Base-by-base conservation (phyloP, 2,888 invertebrate species). In the Apeira syringaria region DNA sequence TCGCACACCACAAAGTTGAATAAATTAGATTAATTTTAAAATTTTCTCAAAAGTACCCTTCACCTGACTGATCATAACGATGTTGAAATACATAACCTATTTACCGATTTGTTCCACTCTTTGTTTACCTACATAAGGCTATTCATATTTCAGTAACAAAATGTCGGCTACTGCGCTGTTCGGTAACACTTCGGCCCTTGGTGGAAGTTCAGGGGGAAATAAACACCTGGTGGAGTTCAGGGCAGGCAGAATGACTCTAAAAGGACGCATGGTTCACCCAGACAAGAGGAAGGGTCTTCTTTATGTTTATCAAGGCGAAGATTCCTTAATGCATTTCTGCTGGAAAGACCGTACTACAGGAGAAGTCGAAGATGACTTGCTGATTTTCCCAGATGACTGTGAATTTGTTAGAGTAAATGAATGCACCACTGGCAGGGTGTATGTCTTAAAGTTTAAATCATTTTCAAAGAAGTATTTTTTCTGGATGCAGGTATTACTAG, bases 371-470 rank as follows among this genome's bases (percentile, higher is more conserved):
- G 99, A 99, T 85, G 99, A 99, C 86, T 90, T 99, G 50, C 96
- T 99, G 41, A 98, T 99, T 59, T 99, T 99, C 68, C 99, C 99
- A 3, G 99, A 99, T 79, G 99, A 99, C 80, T 98, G 98, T 69
- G 99, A 99, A 82, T 99, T 98, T 87, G 96, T 98, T 51, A 93
- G 94, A 57, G 97, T 99, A 0, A 93, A 95, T 43, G 98, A 98
- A 72, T 99, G 99, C 74, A 98, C 97, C 35, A 98, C 98, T 25
- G 99, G 99, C 0, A 93, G 99, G 52, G 99, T 98, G 0, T 99
- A 96, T 89, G 94, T 99, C 24, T 89, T 99, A 38, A 98, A 98
- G 81, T 99, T 99, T 80, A 99, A 99, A 80, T 96, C 97, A 0
- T 97, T 98, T 3, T 94, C 94, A 11, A 94, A 98, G 62, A 97